Evolutionary conservation across 2,113 vertebrate genomes (phyloP), one percentile per base, ranked within the genome.

Genomic region (Bufo bufo): DNA sequence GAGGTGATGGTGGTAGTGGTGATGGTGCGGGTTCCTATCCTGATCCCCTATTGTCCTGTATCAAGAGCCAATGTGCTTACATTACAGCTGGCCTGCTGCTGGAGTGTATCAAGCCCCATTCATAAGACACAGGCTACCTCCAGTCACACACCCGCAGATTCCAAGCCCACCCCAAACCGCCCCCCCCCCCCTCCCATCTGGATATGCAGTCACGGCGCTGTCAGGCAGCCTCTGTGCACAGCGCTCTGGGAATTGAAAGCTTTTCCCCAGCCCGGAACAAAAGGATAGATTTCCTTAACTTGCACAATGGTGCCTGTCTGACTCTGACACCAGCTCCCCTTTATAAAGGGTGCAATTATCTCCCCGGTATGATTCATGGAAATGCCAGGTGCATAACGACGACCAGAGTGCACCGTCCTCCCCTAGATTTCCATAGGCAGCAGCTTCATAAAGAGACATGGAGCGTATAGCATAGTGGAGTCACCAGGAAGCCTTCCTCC

Each of bases 91-190:
- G 43, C 72, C 75, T n/a, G 77, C 63, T n/a, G 61, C 75, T 66
- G 17, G 43, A 52, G 82, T 23, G 80, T 47, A 13, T 77, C 23
- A 20, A 56, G 19, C 58, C 77, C 71, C 86, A 88, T 88, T 88
- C 86, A 88, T 82, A 82, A 87, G 56, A 61, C 75, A 86, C 63
- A 81, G 65, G 78, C 63, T 59, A 71, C 77, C 12, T 61, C 56
- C 65, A 87, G 49, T 58, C 58, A 71, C 65, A 75, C 79, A 58
- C 72, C 84, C 72, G 84, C 84, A 54, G 54, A 82, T 81, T 80
- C 6, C 86, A 74, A 88, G 16, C 86, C 86, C 86, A 63, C 79
- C 69, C 80, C 86, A 88, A 63, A 59, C 17, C 47, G 56, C n/a
- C 45, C 54, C 85, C 23, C 86, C 79, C 45, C 45, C 79, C 86